Evolutionary conservation across 92 coral and sea anemone species (phyloP), one percentile per base, ranked within the genome.

Genomic region (Epizoanthus fatuus): DNA sequence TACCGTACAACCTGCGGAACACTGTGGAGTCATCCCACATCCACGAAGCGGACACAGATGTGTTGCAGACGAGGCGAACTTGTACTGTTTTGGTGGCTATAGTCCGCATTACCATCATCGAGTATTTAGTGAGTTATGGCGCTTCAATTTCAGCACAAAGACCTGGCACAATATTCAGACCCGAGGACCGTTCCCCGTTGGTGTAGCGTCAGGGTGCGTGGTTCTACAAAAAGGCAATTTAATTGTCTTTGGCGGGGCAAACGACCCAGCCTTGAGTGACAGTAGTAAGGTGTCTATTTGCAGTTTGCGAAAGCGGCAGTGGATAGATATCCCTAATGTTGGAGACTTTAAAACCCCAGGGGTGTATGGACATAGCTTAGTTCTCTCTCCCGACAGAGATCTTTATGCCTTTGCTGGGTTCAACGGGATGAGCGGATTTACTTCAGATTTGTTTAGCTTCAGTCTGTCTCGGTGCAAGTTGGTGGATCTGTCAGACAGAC

Each of bases 41-140:
- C 94, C 96, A 11, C 88, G 98, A 51, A 96, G 99, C 52, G 99
- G 99, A 9, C 99, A 96, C 55, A 92, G 99, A 74, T 96, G 99
- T 88, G 95, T 77, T 52, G 89, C 95, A 13, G 98, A 96, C 57
- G 95, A 90, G 25, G 86, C 84, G 56, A 94, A 89, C 62, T 47
- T 96, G 38, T 96, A 94, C 65, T 90, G 92, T 13, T 96, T 92
- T 85, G 99, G 99, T 9, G 99, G 98, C 32, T 94, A 84, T 72
- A 90, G 93, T 38, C 99, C 99, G n/a, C 87, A 88, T 60, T 72
- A 80, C 80, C 49, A 47, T 0, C 62, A 85, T 5, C 73, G 86
- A 53, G 90, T 96, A 35, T 96, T 94, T 83, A 78, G 90, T 16
- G 96, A 94, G 72, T 79, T 96, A 37, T 96, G 99, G 99, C 93